These are phyloP conservation scores for Ascidia mentula DNA, from an alignment of 23 tunicate genomes.

Conservation along the genomic window DNA sequence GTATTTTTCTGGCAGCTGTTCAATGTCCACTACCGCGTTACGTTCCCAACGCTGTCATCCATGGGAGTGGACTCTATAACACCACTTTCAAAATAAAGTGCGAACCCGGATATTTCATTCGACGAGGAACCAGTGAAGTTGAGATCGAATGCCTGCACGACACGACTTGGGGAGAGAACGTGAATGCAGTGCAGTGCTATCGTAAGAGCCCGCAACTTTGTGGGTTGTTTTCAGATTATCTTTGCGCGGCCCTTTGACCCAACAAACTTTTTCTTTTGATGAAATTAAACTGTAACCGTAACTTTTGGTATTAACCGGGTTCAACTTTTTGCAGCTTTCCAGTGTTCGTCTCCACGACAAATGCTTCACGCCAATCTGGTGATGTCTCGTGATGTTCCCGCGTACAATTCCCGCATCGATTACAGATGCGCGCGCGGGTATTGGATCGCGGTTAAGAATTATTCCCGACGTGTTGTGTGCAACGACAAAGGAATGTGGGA, in stretches of 20 bases:
- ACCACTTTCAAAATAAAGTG: constrained; percentile 28
- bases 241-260: no score
- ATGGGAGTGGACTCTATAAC: constrained; percentile 25
- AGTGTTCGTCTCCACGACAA: constrained; percentile 12
- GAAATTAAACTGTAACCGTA: no score
- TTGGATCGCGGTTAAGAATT: constrained; percentile 30
- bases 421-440: constrained; percentile 37
- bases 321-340: constrained; percentile 55
- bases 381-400: background rate
- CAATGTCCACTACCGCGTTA: constrained; percentile 47
- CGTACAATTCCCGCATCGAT: constrained; percentile 30
- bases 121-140: constrained; percentile 18
- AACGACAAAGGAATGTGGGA: constrained; percentile 69
- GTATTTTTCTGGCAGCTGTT: constrained; percentile 13
- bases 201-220: no score
- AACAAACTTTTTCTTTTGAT: no score
- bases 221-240: no score
- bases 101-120: constrained; percentile 47
- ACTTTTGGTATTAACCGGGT: no score
- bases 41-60: constrained; percentile 29
- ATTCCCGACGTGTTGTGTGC: constrained; percentile 30
- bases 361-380: background rate
- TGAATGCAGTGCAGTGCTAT: constrained; percentile 33
- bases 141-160: constrained; percentile 47
- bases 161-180: constrained; percentile 49